phyloP scores from a whole-genome alignment of 2,888 invertebrate species.

The Nomada ferruginata region DNA sequence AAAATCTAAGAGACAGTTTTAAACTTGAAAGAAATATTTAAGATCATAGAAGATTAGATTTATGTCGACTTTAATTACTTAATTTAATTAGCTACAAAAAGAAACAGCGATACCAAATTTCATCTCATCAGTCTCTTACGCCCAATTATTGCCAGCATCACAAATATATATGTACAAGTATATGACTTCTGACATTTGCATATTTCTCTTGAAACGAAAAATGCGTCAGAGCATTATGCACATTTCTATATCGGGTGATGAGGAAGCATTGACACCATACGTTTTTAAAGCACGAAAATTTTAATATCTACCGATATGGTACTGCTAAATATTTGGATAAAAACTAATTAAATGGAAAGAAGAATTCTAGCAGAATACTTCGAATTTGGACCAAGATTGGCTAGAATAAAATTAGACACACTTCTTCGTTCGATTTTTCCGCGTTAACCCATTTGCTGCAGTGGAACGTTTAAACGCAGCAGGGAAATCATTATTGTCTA shows the following conservation, averaged over 20 bases:
- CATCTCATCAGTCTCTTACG: not conserved
- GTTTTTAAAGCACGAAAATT: too few species aligned
- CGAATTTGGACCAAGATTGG: not conserved
- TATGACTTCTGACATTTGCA: not conserved
- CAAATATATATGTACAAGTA: not conserved
- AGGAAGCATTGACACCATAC: too few species aligned
- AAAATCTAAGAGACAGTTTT: too few species aligned
- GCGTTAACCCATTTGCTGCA: conserved; percentile 20
- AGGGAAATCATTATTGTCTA: conserved; percentile 32
- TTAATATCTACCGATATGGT: too few species aligned
- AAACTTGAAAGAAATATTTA: too few species aligned
- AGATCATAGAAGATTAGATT: not conserved
- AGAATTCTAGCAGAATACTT: not conserved
- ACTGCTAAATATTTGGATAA: too few species aligned
- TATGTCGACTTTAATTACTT: not conserved
- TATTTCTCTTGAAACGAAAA: not conserved
- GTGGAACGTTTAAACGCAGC: not conserved
- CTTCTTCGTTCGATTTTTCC: not conserved
- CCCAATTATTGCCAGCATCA: not conserved
- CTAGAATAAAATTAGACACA: not conserved
- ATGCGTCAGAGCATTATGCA: not conserved
- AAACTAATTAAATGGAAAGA: not conserved
- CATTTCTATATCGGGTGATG: too few species aligned
- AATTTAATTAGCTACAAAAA: too few species aligned
- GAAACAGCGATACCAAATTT: not conserved